These are phyloP conservation scores for Dipodomys stephensi DNA, from an alignment of 2,113 vertebrate genomes.

Conservation along the genomic window DNA sequence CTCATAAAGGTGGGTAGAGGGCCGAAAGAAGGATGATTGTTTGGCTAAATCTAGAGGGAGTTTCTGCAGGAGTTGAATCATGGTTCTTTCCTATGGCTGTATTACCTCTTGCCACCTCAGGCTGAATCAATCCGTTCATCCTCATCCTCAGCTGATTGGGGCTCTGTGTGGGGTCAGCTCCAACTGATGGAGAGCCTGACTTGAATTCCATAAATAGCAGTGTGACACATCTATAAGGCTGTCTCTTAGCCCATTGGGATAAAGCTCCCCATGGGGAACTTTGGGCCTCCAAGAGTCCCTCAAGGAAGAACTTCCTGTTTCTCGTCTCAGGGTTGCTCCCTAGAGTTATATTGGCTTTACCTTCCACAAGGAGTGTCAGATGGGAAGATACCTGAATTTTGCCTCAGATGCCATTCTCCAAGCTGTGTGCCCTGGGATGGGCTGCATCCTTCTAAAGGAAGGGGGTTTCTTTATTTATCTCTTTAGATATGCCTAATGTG, in stretches of 20 bases:
- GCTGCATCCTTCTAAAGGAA: not conserved
- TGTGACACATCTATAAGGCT: not conserved
- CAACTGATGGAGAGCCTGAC: slow-evolving; percentile 4
- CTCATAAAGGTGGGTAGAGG: slow-evolving; percentile 18
- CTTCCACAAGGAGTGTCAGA: not conserved
- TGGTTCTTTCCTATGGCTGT: not conserved
- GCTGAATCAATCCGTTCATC: slow-evolving; percentile 16
- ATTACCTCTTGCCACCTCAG: slow-evolving; percentile 1
- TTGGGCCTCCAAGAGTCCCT: not conserved
- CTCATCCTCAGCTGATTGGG: slow-evolving; percentile 44
- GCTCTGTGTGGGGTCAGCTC: not conserved
- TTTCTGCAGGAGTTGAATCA: not conserved
- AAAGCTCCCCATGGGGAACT: not conserved
- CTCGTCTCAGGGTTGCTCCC: not conserved
- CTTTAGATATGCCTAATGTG: not conserved
- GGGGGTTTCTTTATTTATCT: not conserved
- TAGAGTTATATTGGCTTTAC: not conserved
- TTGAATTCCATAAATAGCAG: not conserved
- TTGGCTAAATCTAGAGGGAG: not conserved
- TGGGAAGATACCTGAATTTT: not conserved
- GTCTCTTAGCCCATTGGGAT: not conserved
- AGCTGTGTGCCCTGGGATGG: not conserved
- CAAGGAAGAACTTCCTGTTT: not conserved
- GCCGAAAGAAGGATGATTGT: not conserved
- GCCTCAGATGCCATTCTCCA: not conserved